Percentiles rank a stretch among this genome's conserved stretches.
Conservation (phyloP, 2,888 invertebrate genomes). For the Listrodromus nycthemerus region DNA sequence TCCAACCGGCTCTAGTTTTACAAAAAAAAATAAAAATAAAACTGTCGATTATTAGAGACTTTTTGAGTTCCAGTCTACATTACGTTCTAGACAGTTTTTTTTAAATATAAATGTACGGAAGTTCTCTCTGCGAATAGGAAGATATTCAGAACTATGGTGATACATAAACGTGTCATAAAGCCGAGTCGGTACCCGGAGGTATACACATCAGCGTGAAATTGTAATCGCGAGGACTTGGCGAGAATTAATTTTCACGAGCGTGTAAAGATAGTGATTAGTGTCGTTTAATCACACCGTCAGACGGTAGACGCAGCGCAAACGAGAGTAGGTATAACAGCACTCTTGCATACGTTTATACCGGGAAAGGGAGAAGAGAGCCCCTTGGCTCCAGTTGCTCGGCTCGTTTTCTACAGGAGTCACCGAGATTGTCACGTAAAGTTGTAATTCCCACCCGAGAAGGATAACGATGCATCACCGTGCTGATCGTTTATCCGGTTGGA, state of each 20-base stretch:
- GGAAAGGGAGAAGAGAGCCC: not conserved
- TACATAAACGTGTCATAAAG: not conserved
- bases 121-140: not conserved
- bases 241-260: conserved; percentile 64
- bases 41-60: too few species aligned
- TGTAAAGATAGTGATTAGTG: conserved; percentile 63
- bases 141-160: not conserved
- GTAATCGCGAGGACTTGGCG: conserved; percentile 24
- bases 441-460: conserved; percentile 54
- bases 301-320: conserved; percentile 19
- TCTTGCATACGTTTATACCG: conserved; percentile 30
- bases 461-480: conserved; percentile 59
- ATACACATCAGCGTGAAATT: conserved; percentile 1
- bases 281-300: conserved; percentile 63
- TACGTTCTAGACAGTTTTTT: too few species aligned
- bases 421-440: conserved; percentile 66
- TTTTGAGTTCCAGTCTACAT: too few species aligned
- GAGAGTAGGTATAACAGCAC: conserved; percentile 26
- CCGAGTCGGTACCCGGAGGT: not conserved
- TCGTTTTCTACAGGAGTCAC: conserved; percentile 54
- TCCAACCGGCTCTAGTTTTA: too few species aligned
- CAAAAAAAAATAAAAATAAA: too few species aligned
- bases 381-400: not conserved
- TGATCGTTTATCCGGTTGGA: conserved; percentile 63
- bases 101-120: not conserved